Conservation (phyloP, 2,797 vertebrate genomes). For the Eidolon dupreanum region DNA sequence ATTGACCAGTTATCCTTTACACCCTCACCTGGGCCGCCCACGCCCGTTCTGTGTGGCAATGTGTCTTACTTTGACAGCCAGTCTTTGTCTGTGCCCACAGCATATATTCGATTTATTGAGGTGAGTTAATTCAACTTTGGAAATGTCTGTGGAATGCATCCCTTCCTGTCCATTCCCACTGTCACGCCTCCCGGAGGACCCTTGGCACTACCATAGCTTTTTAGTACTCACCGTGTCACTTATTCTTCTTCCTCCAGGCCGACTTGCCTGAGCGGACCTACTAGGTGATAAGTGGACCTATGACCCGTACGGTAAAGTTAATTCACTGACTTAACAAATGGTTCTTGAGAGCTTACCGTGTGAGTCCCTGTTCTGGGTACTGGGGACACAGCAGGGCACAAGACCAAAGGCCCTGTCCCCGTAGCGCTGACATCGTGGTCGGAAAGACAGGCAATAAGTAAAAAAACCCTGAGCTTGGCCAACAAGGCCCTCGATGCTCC, state of each 20-base stretch:
- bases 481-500: background rate
- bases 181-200: background rate
- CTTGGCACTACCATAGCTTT: background rate
- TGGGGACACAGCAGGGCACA: background rate
- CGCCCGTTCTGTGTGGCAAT: background rate
- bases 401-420: background rate
- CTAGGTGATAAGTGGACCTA: background rate
- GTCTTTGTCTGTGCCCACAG: background rate
- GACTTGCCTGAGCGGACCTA: background rate
- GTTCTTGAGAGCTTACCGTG: background rate
- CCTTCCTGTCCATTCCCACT: background rate
- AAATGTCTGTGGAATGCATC: background rate
- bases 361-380: background rate
- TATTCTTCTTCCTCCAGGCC: background rate
- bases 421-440: background rate
- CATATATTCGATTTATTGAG: background rate
- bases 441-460: background rate
- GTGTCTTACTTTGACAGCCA: background rate
- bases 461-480: background rate
- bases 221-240: background rate
- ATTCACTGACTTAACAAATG: background rate
- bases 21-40: background rate
- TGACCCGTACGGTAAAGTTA: background rate
- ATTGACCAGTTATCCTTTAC: background rate
- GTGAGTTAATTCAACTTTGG: background rate